phyloP scores from a whole-genome alignment of 2,888 invertebrate species.

The Keiferia lycopersicella region DNA sequence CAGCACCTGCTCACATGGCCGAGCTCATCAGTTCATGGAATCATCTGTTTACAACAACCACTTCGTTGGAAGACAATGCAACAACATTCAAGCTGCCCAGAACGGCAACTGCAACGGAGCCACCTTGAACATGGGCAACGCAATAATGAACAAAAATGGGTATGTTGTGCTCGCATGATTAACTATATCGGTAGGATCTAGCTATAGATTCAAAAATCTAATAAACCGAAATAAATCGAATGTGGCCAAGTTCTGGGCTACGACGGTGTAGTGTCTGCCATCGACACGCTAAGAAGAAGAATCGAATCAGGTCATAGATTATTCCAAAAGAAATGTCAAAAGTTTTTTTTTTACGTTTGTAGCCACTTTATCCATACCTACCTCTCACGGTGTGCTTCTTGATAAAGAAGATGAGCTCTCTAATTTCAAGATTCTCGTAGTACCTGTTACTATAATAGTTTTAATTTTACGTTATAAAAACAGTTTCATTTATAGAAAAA shows the following conservation, averaged over 20 bases:
- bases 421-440: too few relatives aligned
- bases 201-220: not conserved
- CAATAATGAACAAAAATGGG: constrained; percentile 25
- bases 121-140: constrained; percentile 54
- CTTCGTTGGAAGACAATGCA: constrained; percentile 43
- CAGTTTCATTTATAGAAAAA: too few relatives aligned
- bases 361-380: too few relatives aligned
- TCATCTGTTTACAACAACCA: constrained; percentile 38
- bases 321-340: too few relatives aligned
- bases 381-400: too few relatives aligned
- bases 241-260: too few relatives aligned
- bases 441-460: too few relatives aligned
- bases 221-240: not conserved
- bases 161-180: not conserved
- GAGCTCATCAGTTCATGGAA: constrained; percentile 34
- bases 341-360: too few relatives aligned
- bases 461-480: too few relatives aligned
- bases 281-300: not conserved
- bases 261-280: too few relatives aligned
- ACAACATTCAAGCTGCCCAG: constrained; percentile 21
- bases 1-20: constrained; percentile 29
- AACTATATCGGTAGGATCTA: not conserved
- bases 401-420: too few relatives aligned
- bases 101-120: constrained; percentile 50
- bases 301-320: too few relatives aligned